phyloP scores from a whole-genome alignment of 2,888 invertebrate genomes.

The Timema cristinae region DNA sequence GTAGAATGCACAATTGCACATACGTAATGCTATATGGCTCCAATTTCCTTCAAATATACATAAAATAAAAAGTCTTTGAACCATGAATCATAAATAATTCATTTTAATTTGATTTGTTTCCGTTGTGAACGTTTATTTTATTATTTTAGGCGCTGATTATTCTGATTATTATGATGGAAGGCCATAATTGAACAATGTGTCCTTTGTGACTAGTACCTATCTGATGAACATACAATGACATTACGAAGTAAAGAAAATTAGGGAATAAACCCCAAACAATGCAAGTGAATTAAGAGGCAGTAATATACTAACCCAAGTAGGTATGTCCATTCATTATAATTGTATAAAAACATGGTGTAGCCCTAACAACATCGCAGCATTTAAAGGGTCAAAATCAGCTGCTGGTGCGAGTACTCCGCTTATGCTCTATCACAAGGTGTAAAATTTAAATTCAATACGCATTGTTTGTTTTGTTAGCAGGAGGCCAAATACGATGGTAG shows the following conservation, averaged over 20 bases:
- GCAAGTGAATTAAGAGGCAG: too few relatives aligned
- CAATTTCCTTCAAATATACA: neutral
- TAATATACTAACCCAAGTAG: too few relatives aligned
- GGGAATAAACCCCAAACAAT: too few relatives aligned
- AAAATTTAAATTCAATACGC: neutral
- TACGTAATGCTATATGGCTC: neutral
- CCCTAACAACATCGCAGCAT: too few relatives aligned
- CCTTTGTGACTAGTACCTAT: neutral
- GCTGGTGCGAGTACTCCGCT: neutral
- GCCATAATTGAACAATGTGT: neutral
- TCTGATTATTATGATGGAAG: neutral
- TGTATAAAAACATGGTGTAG: too few relatives aligned
- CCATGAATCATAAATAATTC: neutral
- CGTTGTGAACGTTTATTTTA: neutral
- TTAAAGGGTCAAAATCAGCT: too few relatives aligned
- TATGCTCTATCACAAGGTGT: neutral
- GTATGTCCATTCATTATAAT: too few relatives aligned
- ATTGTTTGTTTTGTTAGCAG: constrained; percentile 10
- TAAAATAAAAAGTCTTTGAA: too few relatives aligned
- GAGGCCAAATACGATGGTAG: neutral
- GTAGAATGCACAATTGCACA: neutral
- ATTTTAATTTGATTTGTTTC: neutral
- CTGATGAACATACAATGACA: constrained; percentile 4
- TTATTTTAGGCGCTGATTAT: neutral
- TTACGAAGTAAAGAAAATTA: neutral